Evolutionary conservation across 1,140 invertebrate species (phyloP).

Genomic region (Saccostrea cuccullata): DNA sequence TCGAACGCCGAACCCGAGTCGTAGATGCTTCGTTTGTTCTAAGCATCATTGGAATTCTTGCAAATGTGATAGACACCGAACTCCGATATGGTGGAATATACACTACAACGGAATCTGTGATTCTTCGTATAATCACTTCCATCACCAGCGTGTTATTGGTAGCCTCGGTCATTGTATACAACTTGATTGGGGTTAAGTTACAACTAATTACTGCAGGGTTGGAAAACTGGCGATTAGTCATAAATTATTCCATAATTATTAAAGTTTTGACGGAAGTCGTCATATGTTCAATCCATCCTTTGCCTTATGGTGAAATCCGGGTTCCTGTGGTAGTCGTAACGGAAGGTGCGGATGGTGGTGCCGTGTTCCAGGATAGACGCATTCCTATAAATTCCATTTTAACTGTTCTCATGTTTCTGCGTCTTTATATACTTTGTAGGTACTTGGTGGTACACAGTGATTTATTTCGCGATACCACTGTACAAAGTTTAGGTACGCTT

Average conservation of each 20-base stretch:
- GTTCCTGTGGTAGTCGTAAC: conserved; percentile 62
- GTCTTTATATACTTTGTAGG: conserved; percentile 74
- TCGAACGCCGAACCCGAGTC: conserved; percentile 64
- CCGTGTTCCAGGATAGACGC: conserved; percentile 50
- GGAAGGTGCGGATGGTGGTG: conserved; percentile 44
- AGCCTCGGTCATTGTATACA: conserved; percentile 64
- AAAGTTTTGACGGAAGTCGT: conserved; percentile 65
- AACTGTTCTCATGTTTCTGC: conserved; percentile 75
- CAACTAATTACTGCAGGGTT: conserved; percentile 68
- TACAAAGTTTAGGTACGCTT: conserved; percentile 75
- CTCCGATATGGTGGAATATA: conserved; percentile 58
- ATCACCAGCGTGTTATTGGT: conserved; percentile 66
- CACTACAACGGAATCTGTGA: conserved; percentile 55
- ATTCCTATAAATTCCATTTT: conserved; percentile 73
- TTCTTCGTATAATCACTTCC: conserved; percentile 65
- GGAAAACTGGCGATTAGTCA: conserved; percentile 68
- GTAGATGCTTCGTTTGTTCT: conserved; percentile 68
- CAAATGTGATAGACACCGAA: conserved; percentile 70
- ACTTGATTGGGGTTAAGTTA: conserved; percentile 66
- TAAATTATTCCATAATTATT: conserved; percentile 61
- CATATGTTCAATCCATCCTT: conserved; percentile 68
- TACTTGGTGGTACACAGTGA: conserved; percentile 75
- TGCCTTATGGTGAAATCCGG: conserved; percentile 62
- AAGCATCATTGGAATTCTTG: conserved; percentile 65
- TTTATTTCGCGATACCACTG: conserved; percentile 75